Percentiles rank a stretch among this genome's conserved stretches.
Conservation (phyloP, 2,113 vertebrate genomes). For the Leptosomus discolor region DNA sequence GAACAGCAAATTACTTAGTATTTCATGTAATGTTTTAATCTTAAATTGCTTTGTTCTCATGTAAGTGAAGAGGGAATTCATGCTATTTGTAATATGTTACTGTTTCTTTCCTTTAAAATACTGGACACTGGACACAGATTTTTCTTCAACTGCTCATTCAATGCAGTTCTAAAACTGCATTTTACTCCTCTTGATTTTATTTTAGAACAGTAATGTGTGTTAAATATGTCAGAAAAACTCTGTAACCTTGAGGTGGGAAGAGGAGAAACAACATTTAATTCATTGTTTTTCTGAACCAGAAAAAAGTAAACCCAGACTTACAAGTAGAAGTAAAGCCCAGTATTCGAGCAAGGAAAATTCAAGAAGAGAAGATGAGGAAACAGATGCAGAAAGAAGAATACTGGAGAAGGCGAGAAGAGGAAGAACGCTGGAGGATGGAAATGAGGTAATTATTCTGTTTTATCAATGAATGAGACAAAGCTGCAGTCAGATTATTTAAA, state of each 20-base stretch:
- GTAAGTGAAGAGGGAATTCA: not conserved
- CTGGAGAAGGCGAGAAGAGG: conserved; percentile 95
- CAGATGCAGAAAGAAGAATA: conserved; percentile 99
- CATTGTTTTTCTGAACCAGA: conserved; percentile 70
- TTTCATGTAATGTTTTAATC: not conserved
- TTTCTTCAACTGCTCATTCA: not conserved
- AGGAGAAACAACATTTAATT: not conserved
- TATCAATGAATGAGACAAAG: not conserved
- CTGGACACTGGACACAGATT: not conserved
- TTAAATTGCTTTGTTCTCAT: not conserved
- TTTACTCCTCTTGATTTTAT: not conserved
- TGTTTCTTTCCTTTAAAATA: not conserved
- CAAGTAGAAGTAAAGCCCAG: conserved; percentile 99
- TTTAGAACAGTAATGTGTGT: not conserved
- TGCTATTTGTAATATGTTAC: not conserved
- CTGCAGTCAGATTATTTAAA: not conserved
- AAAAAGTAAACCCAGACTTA: conserved; percentile 98
- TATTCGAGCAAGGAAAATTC: conserved; percentile 95
- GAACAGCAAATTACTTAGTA: not conserved
- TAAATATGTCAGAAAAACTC: not conserved
- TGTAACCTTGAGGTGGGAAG: not conserved
- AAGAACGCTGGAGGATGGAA: conserved; percentile 98
- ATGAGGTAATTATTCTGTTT: conserved; percentile 81
- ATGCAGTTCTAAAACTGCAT: not conserved
- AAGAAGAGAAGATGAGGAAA: conserved; percentile 98